Evolutionary conservation across 2,113 vertebrate genomes (phyloP), one percentile per base, ranked within the genome.

Genomic region (Dicaeum eximium): DNA sequence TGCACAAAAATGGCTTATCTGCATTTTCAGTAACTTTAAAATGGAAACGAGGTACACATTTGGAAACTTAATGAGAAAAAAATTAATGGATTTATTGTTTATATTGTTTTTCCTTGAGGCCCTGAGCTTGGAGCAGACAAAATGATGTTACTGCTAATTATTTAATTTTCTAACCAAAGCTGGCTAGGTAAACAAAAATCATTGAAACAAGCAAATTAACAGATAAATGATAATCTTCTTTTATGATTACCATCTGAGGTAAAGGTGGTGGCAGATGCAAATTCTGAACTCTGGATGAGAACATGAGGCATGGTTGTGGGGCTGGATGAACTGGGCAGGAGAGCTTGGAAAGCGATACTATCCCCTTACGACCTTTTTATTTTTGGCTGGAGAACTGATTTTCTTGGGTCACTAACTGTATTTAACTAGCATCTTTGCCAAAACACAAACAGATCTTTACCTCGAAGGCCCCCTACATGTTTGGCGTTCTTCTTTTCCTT

Each of bases 281-380:
- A 37, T 67, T 85, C 5, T 38, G 35, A 72, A 37, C 21, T 61
- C 69, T 23, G 58, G 20, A 37, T 66, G 5, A 22, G 13, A 87
- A 18, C 24, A 31, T 1, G 19, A 84, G 10, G 21, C 30, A 4
- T 5, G 11, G 33, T 0, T 17, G 48, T 1, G 1, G 33, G 18
- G 25, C 28, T 47, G 38, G 18, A 21, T 11, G 37, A 57, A 25
- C 17, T 3, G 31, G 37, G 51, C 3, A 62, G 20, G 47, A 47
- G 8, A 28, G 56, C 54, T 71, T 0, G 2, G 22, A 87, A 78
- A 62, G 21, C 18, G 23, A 27, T 51, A 67, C 35, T 35, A 24
- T 47, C 25, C 69, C 25, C 69, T 73, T 13, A 33, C 0, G 20
- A 83, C 60, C 56, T 86, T 62, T 50, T 57, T 8, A 30, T 53